Conservation (phyloP, 2,113 vertebrate species). For the Orthonyx spaldingii region DNA sequence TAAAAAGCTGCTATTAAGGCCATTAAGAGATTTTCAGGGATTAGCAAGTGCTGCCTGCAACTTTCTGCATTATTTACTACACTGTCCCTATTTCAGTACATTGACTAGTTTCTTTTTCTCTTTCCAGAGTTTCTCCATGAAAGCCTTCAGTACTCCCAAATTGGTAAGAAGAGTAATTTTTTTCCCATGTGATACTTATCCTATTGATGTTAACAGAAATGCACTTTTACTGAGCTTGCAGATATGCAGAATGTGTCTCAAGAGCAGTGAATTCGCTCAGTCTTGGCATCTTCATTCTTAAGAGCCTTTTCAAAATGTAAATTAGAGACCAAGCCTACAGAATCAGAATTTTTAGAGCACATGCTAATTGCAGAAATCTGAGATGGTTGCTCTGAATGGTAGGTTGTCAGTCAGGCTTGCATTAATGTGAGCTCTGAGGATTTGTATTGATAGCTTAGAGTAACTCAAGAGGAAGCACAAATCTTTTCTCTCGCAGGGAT, state of each 20-base stretch:
- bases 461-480: background rate
- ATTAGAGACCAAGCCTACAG: background rate
- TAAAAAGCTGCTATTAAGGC: constrained; percentile 17
- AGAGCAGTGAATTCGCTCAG: background rate
- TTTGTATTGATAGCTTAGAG: constrained; percentile 23
- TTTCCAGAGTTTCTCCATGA: constrained; percentile 26
- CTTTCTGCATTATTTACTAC: background rate
- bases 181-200: background rate
- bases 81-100: background rate
- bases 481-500: background rate
- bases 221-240: background rate
- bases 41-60: background rate
- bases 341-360: constrained; percentile 17
- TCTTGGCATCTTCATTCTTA: constrained; percentile 11
- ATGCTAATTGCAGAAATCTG: constrained; percentile 28
- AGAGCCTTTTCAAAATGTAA: constrained; percentile 52
- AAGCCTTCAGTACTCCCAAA: background rate
- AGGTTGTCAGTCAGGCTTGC: constrained; percentile 42
- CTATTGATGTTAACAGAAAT: background rate
- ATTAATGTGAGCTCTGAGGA: constrained; percentile 25
- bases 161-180: constrained; percentile 15
- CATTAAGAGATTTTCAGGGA: constrained; percentile 38
- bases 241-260: background rate
- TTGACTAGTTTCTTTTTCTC: constrained; percentile 6
- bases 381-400: constrained; percentile 26